These are phyloP conservation scores for Harpagifer antarcticus DNA, from an alignment of 2,797 vertebrate genomes.

Conservation along the genomic window DNA sequence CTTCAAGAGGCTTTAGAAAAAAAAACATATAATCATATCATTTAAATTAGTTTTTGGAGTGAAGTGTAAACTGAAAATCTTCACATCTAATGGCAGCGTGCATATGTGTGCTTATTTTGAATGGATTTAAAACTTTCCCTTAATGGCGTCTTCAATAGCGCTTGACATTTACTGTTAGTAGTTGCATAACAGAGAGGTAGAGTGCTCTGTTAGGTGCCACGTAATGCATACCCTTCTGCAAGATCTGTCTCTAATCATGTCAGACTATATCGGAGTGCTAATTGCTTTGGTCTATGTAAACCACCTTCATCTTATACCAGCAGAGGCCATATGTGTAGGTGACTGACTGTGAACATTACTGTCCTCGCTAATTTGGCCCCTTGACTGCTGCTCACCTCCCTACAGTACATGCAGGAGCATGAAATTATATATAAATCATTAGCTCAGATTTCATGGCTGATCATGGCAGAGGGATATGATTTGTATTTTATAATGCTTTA, in stretches of 20 bases:
- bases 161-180: slow-evolving; percentile 20
- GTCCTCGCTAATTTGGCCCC: slow-evolving; percentile 25
- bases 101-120: background rate
- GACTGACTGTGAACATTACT: slow-evolving; percentile 31
- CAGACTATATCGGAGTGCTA: slow-evolving; percentile 25
- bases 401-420: background rate
- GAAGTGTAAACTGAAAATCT: background rate
- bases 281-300: slow-evolving; percentile 47
- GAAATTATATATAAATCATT: too few relatives aligned
- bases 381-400: slow-evolving; percentile 5
- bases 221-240: slow-evolving; percentile 36
- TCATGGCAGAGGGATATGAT: slow-evolving; percentile 4
- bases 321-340: slow-evolving; percentile 23
- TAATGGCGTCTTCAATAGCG: slow-evolving; percentile 4
- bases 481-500: slow-evolving; percentile 32
- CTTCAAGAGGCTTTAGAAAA: background rate
- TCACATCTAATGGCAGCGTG: background rate
- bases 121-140: background rate
- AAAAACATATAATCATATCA: background rate
- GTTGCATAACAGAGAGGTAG: slow-evolving; percentile 26
- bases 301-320: slow-evolving; percentile 10
- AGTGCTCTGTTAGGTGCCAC: slow-evolving; percentile 4
- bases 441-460: slow-evolving; percentile 30
- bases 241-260: slow-evolving; percentile 44
- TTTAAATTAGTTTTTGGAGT: background rate